Percentiles rank a stretch among this genome's conserved stretches.
Conservation (phyloP, 2,888 invertebrate species). For the Phymatocera aterrima region DNA sequence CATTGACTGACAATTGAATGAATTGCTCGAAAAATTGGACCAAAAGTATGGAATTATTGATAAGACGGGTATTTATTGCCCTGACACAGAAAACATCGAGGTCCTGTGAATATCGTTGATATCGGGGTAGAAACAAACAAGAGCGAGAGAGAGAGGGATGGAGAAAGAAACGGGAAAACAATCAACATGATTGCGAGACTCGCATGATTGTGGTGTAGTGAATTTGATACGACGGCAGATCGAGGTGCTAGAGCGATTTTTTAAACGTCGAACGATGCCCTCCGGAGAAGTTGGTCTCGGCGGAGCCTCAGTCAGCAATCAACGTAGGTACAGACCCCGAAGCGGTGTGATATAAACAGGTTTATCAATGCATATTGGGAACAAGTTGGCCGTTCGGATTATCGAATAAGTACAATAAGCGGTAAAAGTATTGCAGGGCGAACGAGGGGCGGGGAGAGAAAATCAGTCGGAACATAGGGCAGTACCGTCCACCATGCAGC, state of each 20-base stretch:
- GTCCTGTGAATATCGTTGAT: not conserved
- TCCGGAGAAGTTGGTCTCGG: slow-evolving; percentile 24
- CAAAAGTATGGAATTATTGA: not conserved
- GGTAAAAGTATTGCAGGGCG: not conserved
- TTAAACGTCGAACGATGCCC: slow-evolving; percentile 24
- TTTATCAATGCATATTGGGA: slow-evolving; percentile 69
- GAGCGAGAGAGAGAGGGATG: not conserved
- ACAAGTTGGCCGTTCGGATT: slow-evolving; percentile 65
- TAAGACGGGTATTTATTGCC: not conserved
- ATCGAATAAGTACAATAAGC: slow-evolving; percentile 48
- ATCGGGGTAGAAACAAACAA: not conserved
- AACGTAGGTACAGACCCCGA: slow-evolving; percentile 30
- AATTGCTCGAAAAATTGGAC: not conserved
- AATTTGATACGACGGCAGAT: slow-evolving; percentile 21
- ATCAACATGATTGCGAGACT: not conserved
- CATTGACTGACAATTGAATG: not conserved
- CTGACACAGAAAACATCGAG: not conserved
- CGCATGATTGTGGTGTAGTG: slow-evolving; percentile 13
- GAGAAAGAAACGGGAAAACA: not conserved
- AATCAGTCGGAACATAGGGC: slow-evolving; percentile 27
- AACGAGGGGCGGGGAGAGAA: not conserved
- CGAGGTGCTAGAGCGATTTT: slow-evolving; percentile 22
- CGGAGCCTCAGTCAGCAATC: slow-evolving; percentile 16
- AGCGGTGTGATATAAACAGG: slow-evolving; percentile 56
- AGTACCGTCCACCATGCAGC: not conserved